Conservation (phyloP, 2,797 vertebrate species). For the Paguma larvata region DNA sequence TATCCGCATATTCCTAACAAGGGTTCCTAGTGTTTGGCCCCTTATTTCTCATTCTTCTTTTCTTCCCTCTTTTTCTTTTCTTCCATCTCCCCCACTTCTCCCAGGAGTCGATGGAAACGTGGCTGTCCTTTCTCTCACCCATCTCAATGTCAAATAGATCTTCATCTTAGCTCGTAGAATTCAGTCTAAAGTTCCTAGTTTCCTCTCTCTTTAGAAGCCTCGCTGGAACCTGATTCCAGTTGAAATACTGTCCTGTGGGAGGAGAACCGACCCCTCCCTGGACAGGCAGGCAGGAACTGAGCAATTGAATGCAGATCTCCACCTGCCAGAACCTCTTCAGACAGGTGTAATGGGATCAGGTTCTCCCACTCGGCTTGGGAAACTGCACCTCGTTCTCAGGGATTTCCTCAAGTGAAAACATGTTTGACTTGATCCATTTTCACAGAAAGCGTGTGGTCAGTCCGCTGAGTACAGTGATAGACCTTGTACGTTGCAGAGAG, state of each 20-base stretch:
- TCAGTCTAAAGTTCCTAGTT: background rate
- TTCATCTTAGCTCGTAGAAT: background rate
- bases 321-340: background rate
- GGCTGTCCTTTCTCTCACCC: background rate
- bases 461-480: background rate
- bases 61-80: background rate
- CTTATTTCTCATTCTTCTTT: background rate
- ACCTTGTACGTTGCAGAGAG: background rate
- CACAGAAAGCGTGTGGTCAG: background rate
- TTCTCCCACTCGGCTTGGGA: background rate
- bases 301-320: background rate
- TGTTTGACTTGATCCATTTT: constrained; percentile 58
- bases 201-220: background rate
- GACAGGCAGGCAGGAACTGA: background rate
- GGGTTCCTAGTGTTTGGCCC: background rate
- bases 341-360: too few relatives aligned
- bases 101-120: background rate
- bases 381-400: background rate
- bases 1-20: constrained; percentile 7
- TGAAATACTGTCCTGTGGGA: background rate
- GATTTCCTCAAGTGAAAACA: constrained; percentile 12
- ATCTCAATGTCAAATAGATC: background rate
- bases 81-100: background rate
- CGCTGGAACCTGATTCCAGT: background rate
- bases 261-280: background rate